phyloP scores from a whole-genome alignment of 2,888 invertebrate species.

The Ferdinandea cuprea region DNA sequence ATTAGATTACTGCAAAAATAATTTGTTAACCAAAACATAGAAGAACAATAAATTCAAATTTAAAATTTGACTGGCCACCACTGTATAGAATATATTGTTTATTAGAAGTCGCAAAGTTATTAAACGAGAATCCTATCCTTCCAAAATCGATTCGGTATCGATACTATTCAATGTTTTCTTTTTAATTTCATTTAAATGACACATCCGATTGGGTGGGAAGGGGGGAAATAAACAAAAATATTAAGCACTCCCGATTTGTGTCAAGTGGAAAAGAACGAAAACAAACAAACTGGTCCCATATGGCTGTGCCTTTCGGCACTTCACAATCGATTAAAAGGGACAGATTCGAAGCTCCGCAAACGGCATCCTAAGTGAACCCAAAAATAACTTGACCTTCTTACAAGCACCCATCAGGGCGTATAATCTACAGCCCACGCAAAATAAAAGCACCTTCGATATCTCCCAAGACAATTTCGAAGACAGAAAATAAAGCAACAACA shows the following conservation, averaged over 20 bases:
- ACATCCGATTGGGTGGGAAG: too few species aligned
- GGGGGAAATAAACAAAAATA: neutral
- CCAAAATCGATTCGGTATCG: too few species aligned
- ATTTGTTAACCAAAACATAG: too few species aligned
- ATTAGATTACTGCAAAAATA: too few species aligned
- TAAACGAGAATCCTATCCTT: too few species aligned
- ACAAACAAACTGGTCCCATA: neutral
- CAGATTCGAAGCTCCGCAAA: neutral
- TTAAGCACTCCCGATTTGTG: neutral
- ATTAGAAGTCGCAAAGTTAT: too few species aligned
- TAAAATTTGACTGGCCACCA: too few species aligned
- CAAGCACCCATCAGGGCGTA: conserved; percentile 30
- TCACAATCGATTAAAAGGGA: neutral
- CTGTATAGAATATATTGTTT: too few species aligned
- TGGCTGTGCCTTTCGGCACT: neutral
- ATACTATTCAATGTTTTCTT: too few species aligned
- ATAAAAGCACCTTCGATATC: conserved; percentile 1
- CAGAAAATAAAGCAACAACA: neutral
- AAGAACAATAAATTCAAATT: too few species aligned
- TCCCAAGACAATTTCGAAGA: conserved; percentile 8
- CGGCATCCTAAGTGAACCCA: neutral
- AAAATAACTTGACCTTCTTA: conserved; percentile 61
- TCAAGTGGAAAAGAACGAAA: neutral
- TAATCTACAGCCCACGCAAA: neutral
- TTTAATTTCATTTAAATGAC: too few species aligned